Percentiles rank a stretch among this genome's conserved stretches.
Evolutionary conservation across 2,797 vertebrate species (phyloP).

Genomic region (Lagothrix lagotricha): DNA sequence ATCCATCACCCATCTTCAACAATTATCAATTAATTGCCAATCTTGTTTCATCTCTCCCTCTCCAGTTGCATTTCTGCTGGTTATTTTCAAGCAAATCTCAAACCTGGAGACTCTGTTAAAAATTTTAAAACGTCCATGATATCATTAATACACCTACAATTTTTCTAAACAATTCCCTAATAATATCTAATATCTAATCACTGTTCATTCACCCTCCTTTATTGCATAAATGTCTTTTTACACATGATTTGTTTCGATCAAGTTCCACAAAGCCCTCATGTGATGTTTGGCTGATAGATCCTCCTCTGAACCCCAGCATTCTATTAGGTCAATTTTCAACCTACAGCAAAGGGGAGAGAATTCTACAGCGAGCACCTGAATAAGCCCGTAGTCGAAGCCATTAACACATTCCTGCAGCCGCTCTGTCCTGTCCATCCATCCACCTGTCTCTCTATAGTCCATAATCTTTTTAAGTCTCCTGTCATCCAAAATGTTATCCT

Average conservation of each 20-base stretch:
- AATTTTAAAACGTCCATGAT: neutral
- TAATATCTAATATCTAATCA: neutral
- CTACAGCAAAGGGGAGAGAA: neutral
- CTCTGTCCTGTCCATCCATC: fast-evolving
- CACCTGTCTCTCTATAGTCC: neutral
- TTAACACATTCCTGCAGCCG: too few relatives aligned
- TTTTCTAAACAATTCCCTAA: neutral
- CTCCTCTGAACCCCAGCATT: neutral
- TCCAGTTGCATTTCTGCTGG: neutral
- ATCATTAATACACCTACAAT: neutral
- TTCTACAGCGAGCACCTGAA: neutral
- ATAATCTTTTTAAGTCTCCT: neutral
- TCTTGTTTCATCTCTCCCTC: neutral
- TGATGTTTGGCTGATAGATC: neutral
- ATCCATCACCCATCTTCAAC: neutral
- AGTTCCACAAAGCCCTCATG: neutral
- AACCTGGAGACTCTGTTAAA: neutral
- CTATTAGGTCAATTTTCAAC: neutral
- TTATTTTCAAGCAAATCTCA: neutral
- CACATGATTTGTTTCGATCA: neutral
- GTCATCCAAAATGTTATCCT: neutral
- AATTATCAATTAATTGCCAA: neutral
- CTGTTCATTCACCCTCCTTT: neutral
- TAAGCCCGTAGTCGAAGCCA: too few relatives aligned
- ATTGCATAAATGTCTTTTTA: neutral